These are phyloP conservation scores for Halichondria panicea DNA, from an alignment of 37 sponge, comb jelly and placozoan species.

Conservation along the genomic window DNA sequence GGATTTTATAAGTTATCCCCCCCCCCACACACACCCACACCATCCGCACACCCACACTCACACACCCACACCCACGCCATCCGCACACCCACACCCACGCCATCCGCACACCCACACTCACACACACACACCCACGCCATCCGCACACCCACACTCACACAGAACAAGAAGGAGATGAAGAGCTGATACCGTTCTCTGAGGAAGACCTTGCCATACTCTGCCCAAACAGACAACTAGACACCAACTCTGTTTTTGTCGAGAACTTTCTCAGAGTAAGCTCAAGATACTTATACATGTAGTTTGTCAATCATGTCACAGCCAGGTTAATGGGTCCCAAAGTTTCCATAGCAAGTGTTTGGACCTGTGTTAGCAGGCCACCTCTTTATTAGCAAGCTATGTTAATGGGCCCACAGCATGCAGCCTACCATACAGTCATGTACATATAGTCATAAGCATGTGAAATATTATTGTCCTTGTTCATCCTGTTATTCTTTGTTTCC, in stretches of 20 bases:
- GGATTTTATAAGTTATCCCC: no score
- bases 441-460: background rate
- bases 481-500: background rate
- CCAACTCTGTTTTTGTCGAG: slow-evolving; percentile 64
- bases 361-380: no score
- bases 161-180: slow-evolving; percentile 22
- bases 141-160: background rate
- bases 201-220: slow-evolving; percentile 77
- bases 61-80: background rate
- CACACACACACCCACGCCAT: background rate
- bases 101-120: background rate
- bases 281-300: background rate
- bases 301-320: background rate
- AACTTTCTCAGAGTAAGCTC: slow-evolving; percentile 61
- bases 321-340: no score
- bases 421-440: background rate
- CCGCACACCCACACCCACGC: background rate
- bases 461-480: background rate
- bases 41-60: background rate
- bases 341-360: no score
- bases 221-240: slow-evolving; percentile 81
- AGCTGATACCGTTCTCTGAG: slow-evolving; percentile 70
- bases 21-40: background rate
- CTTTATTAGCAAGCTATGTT: no score
- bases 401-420: background rate